phyloP scores from a whole-genome alignment of 2,797 vertebrate species.

The Lacerta viridis region DNA sequence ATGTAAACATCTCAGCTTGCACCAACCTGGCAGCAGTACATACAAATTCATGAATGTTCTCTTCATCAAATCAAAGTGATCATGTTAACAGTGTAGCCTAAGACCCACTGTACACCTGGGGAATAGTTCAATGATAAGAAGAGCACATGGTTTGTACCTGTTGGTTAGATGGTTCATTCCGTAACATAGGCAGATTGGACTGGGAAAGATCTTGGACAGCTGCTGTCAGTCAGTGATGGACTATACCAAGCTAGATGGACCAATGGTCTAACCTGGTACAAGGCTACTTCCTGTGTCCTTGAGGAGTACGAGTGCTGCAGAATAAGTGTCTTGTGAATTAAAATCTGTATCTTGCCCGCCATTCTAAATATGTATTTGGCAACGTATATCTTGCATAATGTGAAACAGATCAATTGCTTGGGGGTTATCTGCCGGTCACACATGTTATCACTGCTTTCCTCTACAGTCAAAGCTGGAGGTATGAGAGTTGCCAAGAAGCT shows the following conservation, averaged over 20 bases:
- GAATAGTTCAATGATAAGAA: background rate
- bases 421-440: background rate
- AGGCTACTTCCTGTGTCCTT: background rate
- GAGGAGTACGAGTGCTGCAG: background rate
- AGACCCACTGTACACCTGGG: background rate
- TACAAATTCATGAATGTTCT: background rate
- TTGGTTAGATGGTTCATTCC: background rate
- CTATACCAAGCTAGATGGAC: background rate
- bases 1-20: background rate
- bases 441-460: constrained; percentile 44
- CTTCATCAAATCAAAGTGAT: background rate
- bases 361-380: background rate
- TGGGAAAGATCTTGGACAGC: background rate
- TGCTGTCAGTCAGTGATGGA: no score
- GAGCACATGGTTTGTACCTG: background rate
- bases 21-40: background rate
- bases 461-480: constrained; percentile 90
- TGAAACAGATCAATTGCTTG: background rate
- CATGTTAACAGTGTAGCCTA: background rate
- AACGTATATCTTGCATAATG: background rate
- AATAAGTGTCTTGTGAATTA: background rate
- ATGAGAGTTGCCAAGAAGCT: constrained; percentile 91
- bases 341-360: background rate
- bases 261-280: background rate
- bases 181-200: background rate